Percentiles rank a stretch among this genome's conserved stretches.
phyloP scores from a whole-genome alignment of 1,140 invertebrate species.

The Lineus longissimus region DNA sequence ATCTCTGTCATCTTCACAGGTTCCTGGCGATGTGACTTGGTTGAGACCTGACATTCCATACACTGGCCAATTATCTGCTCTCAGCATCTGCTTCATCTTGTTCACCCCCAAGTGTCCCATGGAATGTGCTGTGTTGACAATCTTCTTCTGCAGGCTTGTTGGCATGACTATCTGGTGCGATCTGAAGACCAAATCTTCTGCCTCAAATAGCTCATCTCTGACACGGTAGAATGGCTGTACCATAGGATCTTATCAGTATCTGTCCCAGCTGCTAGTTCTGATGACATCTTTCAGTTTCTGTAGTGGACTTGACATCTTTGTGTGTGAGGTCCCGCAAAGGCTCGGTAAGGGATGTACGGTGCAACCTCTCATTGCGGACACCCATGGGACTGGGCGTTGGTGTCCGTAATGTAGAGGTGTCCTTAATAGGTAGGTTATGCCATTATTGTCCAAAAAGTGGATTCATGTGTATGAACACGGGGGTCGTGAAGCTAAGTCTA shows the following conservation, averaged over 20 bases:
- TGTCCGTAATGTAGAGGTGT: conserved; percentile 21
- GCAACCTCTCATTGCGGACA: conserved; percentile 22
- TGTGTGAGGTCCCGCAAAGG: conserved; percentile 25
- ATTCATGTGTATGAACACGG: too few species aligned
- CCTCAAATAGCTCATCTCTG: conserved; percentile 14
- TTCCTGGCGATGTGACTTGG: conserved; percentile 14
- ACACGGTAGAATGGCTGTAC: conserved; percentile 13
- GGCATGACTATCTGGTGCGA: conserved; percentile 21
- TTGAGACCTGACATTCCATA: conserved; percentile 19
- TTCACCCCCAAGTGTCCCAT: conserved; percentile 22
- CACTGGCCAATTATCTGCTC: conserved; percentile 17
- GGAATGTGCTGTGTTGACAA: conserved; percentile 20
- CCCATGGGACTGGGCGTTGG: too few species aligned
- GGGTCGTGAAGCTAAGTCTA: too few species aligned
- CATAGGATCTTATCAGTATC: conserved; percentile 2
- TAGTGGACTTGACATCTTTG: conserved; percentile 20
- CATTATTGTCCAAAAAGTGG: conserved; percentile 25
- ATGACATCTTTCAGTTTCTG: conserved; percentile 3
- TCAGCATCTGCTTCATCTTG: conserved; percentile 25
- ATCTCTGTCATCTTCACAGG: conserved; percentile 9
- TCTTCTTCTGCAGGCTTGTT: conserved; percentile 11
- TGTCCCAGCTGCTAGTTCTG: conserved; percentile 7
- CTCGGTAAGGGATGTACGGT: conserved; percentile 24
- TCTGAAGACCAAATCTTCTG: conserved; percentile 16
- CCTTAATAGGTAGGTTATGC: conserved; percentile 21